A percentile compares a stretch with the other conserved stretches of the same genome.
phyloP scores from a whole-genome alignment of 2,113 vertebrate genomes.

The Pitta sordida region DNA sequence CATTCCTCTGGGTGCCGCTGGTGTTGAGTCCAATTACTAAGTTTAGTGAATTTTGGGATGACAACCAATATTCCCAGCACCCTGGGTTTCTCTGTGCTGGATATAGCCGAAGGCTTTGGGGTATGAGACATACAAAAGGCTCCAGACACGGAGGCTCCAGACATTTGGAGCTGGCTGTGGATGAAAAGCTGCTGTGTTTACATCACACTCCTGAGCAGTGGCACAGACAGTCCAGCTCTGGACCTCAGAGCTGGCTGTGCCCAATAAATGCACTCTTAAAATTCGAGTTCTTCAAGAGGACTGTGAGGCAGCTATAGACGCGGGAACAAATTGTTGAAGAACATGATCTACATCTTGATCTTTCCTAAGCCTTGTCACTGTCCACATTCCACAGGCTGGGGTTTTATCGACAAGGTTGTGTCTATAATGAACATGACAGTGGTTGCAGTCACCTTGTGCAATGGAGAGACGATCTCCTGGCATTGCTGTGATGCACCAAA shows the following conservation, averaged over 20 bases:
- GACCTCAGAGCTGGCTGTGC: background rate
- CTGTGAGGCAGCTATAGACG: background rate
- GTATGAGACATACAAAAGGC: background rate
- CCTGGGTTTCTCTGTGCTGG: background rate
- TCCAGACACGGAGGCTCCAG: background rate
- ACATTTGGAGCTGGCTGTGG: background rate
- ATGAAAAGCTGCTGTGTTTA: background rate
- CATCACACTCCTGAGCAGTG: background rate
- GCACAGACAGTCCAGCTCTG: background rate
- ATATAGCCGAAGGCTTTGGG: background rate
- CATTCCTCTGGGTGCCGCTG: accelerated
- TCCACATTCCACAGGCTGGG: background rate
- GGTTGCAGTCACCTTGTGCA: background rate
- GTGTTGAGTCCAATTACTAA: background rate
- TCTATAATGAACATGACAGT: background rate
- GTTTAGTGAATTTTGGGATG: background rate
- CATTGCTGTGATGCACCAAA: background rate
- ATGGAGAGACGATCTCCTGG: background rate
- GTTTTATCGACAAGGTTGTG: background rate
- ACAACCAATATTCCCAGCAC: background rate
- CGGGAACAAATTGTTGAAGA: background rate
- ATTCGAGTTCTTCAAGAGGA: background rate
- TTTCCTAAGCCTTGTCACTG: background rate
- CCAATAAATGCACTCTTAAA: background rate
- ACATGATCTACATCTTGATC: background rate